A percentile compares a stretch with the other conserved stretches of the same genome.
phyloP scores from a whole-genome alignment of 2,113 vertebrate species.

The Bettongia penicillata region DNA sequence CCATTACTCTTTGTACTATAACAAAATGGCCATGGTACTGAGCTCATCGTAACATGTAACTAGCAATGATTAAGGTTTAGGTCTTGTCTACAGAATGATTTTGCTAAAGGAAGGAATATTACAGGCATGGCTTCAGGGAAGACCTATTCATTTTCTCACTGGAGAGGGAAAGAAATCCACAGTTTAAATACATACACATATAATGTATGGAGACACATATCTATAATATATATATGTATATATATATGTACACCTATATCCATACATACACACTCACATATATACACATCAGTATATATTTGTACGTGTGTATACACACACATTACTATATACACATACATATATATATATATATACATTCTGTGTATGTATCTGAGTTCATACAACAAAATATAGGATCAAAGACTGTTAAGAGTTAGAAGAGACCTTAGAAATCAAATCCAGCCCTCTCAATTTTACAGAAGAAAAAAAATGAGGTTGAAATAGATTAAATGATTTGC shows the following conservation, averaged over 20 bases:
- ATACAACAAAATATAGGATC: neutral
- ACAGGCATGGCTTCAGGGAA: neutral
- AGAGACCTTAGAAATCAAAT: neutral
- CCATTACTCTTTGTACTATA: neutral
- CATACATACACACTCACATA: neutral
- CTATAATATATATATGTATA: neutral
- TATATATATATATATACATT: neutral
- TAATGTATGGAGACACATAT: too few relatives aligned
- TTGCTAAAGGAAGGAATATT: neutral
- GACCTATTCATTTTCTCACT: neutral
- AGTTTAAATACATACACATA: neutral
- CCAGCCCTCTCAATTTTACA: neutral
- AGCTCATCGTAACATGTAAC: neutral
- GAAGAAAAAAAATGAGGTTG: neutral
- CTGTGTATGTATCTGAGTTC: neutral
- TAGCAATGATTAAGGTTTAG: neutral
- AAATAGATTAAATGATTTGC: neutral
- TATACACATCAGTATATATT: neutral
- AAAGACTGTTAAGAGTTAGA: neutral
- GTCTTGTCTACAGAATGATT: neutral
- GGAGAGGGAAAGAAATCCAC: neutral
- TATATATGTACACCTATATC: neutral
- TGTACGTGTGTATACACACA: neutral
- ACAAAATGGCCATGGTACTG: neutral
- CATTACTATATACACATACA: neutral